Conservation (phyloP, 1,140 invertebrate genomes). For the Vanessa atalanta region DNA sequence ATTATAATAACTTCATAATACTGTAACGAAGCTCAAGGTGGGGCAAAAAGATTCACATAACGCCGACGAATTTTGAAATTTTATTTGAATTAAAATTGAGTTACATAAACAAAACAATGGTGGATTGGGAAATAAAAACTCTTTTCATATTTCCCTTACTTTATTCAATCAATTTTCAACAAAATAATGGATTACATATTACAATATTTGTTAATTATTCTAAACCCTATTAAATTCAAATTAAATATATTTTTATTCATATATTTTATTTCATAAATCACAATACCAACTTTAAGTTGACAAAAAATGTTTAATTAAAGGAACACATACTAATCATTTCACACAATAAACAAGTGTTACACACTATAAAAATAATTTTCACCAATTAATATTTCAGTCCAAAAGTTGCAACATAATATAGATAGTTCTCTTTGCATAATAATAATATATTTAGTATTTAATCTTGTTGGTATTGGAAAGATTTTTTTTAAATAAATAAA, state of each 20-base stretch:
- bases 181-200: conserved; percentile 68
- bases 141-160: conserved; percentile 56
- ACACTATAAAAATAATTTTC: conserved; percentile 53
- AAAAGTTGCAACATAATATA: conserved; percentile 8
- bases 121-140: conserved; percentile 34
- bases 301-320: conserved; percentile 75
- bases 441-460: background rate
- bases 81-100: no score
- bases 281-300: conserved; percentile 79
- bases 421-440: background rate
- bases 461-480: conserved; percentile 21
- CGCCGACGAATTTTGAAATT: no score
- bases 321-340: conserved; percentile 71
- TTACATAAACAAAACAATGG: no score
- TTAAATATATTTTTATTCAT: conserved; percentile 72
- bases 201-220: conserved; percentile 65
- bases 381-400: conserved; percentile 27
- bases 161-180: conserved; percentile 77
- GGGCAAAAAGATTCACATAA: no score
- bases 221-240: conserved; percentile 69
- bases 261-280: conserved; percentile 73
- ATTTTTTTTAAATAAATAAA: conserved; percentile 5
- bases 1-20: no score
- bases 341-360: conserved; percentile 60
- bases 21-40: no score